Evolutionary conservation across 2,797 vertebrate genomes (phyloP).

Genomic region (Mionectes olivaceus): DNA sequence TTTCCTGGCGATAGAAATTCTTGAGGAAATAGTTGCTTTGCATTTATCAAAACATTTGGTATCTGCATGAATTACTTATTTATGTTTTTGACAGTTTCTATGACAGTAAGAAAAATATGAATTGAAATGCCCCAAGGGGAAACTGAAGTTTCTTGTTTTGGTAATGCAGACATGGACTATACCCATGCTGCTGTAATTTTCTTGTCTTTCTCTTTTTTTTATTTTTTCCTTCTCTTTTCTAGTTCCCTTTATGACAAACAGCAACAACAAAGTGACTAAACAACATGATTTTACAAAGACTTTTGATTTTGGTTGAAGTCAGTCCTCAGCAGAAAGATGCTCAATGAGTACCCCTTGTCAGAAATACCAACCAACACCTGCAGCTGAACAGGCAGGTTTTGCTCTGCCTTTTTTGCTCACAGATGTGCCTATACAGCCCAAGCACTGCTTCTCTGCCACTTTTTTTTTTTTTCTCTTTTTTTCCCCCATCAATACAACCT

Average conservation of each 20-base stretch:
- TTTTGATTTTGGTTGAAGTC: not conserved
- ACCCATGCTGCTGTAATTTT: not conserved
- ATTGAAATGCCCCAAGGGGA: not conserved
- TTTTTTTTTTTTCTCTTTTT: not conserved
- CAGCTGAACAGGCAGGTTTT: not conserved
- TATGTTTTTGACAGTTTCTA: slow-evolving; percentile 13
- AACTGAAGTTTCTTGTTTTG: not conserved
- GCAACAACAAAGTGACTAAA: not conserved
- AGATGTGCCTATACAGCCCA: not conserved
- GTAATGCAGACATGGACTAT: not conserved
- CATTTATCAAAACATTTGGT: not conserved
- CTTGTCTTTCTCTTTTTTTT: accelerated
- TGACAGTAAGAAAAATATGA: not conserved
- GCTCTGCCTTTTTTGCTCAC: not conserved
- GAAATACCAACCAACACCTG: not conserved
- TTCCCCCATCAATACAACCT: not conserved
- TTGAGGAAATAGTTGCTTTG: not conserved
- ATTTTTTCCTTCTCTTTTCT: not conserved
- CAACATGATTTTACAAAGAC: not conserved
- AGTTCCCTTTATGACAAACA: not conserved
- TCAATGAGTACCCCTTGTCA: not conserved
- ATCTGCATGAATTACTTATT: not conserved
- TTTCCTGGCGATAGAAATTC: not conserved
- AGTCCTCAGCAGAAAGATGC: not conserved
- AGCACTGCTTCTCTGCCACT: not conserved